A percentile compares a stretch with the other conserved stretches of the same genome.
Conservation (phyloP, 2,888 invertebrate species). For the Melipona beecheii region DNA sequence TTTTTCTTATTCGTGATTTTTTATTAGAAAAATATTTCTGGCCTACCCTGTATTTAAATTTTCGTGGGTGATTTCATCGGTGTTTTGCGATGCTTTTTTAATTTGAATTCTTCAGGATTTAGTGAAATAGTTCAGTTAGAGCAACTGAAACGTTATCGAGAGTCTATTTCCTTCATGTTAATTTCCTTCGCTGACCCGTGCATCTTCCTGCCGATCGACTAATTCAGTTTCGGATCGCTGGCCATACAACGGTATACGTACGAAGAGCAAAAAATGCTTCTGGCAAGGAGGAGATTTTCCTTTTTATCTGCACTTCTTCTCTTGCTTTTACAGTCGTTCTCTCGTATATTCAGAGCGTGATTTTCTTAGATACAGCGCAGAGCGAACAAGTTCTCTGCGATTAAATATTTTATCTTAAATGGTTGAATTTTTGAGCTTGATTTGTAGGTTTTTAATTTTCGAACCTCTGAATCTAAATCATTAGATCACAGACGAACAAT, state of each 20-base stretch:
- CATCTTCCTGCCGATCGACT: slow-evolving; percentile 30
- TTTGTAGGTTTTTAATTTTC: too few species aligned
- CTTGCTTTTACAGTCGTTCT: background rate
- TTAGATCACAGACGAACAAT: too few species aligned
- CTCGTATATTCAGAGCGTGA: background rate
- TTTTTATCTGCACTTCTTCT: background rate
- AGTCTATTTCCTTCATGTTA: background rate
- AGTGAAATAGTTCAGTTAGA: background rate
- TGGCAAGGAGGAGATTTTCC: background rate
- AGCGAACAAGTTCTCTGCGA: background rate
- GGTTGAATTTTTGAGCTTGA: too few species aligned
- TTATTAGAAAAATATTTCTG: background rate
- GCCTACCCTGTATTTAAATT: background rate
- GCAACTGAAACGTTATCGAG: background rate
- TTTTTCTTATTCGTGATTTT: too few species aligned
- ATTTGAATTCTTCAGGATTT: background rate
- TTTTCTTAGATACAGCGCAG: background rate
- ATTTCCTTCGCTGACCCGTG: background rate
- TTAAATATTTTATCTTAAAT: background rate
- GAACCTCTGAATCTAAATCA: too few species aligned
- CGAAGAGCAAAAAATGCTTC: background rate
- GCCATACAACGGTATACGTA: background rate
- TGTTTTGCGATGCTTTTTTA: background rate
- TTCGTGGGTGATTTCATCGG: background rate
- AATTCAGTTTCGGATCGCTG: slow-evolving; percentile 48